These are phyloP conservation scores for Lithophane semibrunnea DNA, from an alignment of 2,888 invertebrate genomes.

Conservation along the genomic window DNA sequence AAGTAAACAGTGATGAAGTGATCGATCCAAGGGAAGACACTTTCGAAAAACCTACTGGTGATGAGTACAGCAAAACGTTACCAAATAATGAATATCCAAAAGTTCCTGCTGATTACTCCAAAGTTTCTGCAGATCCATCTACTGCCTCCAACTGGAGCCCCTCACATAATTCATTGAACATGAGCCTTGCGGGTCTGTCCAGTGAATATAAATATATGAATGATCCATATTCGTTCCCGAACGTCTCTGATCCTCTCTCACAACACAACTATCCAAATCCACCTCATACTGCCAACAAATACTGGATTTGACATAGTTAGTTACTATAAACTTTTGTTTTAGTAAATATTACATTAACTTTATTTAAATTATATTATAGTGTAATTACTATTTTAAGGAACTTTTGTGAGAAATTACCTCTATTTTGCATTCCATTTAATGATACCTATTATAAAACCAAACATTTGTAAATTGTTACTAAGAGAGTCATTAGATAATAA, in stretches of 20 bases:
- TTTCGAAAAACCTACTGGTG: conserved; percentile 81
- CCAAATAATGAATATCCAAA: conserved; percentile 90
- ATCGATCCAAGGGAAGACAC: conserved; percentile 85
- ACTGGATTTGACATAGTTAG: conserved; percentile 86
- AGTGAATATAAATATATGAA: conserved; percentile 89
- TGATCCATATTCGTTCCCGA: conserved; percentile 88
- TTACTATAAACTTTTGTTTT: conserved; percentile 60
- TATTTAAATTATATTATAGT: conserved; percentile 78
- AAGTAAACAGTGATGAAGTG: conserved; percentile 83
- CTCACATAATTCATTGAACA: conserved; percentile 87
- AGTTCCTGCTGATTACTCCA: conserved; percentile 88
- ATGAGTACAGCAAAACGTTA: conserved; percentile 85
- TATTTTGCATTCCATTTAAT: conserved; percentile 85
- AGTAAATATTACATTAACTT: conserved; percentile 70
- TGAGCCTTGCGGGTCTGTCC: conserved; percentile 86
- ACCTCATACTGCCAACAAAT: conserved; percentile 85
- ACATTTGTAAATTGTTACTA: conserved; percentile 83
- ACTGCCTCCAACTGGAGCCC: conserved; percentile 90
- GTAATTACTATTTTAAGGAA: conserved; percentile 69
- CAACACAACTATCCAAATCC: conserved; percentile 88
- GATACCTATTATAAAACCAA: conserved; percentile 86
- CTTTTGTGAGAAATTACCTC: conserved; percentile 85
- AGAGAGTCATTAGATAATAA: conserved; percentile 85
- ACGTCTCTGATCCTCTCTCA: conserved; percentile 84
- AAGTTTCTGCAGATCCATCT: conserved; percentile 87